phyloP scores from a whole-genome alignment of 2,797 vertebrate species.

The Crocodylus rhombifer region DNA sequence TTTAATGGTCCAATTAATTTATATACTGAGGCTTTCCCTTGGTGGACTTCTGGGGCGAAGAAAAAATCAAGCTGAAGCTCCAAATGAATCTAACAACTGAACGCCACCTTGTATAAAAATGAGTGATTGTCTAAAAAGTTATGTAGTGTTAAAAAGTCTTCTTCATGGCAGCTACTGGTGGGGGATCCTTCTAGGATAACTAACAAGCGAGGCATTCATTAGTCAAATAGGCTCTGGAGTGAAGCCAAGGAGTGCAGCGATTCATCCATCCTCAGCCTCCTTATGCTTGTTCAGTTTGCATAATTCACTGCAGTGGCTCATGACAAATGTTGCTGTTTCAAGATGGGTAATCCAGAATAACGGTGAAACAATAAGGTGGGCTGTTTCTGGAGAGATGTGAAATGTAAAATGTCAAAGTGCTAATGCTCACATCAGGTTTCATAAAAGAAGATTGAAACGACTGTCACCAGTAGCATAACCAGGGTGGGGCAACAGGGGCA shows the following conservation, averaged over 20 bases:
- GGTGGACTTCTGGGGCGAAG: not conserved
- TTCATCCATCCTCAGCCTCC: fast-evolving
- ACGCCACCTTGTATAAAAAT: not conserved
- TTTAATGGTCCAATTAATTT: not conserved
- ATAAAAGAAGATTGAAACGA: not conserved
- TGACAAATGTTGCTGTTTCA: not conserved
- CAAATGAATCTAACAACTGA: not conserved
- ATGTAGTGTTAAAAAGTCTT: not conserved
- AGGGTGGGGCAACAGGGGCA: no score
- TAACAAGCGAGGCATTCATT: not conserved
- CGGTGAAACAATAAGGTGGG: not conserved
- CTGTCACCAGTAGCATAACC: no score
- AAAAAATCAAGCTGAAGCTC: no score
- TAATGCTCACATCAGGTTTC: not conserved
- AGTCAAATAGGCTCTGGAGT: not conserved
- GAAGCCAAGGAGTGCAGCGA: not conserved
- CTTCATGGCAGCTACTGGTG: not conserved
- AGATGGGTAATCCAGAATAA: not conserved
- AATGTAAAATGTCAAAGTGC: not conserved
- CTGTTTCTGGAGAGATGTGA: not conserved
- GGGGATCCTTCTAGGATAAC: not conserved
- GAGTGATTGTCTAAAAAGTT: not conserved
- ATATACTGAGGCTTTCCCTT: not conserved
- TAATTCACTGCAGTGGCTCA: not conserved
- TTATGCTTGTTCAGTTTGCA: not conserved